A percentile compares a stretch with the other conserved stretches of the same genome.
phyloP scores from a whole-genome alignment of 2,113 vertebrate genomes.

The Columba janthina region DNA sequence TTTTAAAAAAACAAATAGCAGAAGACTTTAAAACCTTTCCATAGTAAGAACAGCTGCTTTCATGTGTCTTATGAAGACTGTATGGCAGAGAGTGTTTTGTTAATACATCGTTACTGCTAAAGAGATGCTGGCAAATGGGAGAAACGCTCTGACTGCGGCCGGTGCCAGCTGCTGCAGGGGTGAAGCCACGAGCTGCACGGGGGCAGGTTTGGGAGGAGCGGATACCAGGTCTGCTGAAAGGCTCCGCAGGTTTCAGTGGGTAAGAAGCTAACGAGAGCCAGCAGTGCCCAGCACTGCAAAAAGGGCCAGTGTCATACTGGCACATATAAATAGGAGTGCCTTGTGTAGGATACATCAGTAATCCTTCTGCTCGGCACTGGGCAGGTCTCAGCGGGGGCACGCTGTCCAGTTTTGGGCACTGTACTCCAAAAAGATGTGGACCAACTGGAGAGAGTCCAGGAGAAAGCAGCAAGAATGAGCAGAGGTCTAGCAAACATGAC shows the following conservation, averaged over 20 bases:
- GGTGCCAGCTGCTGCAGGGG: accelerated
- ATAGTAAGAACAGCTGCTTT: neutral
- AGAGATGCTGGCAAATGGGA: neutral
- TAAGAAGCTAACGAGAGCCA: neutral
- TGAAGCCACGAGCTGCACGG: neutral
- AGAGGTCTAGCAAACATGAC: conserved; percentile 69
- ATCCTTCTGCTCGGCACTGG: neutral
- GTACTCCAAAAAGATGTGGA: neutral
- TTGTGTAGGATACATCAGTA: neutral
- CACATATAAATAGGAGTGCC: neutral
- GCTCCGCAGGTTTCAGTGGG: neutral
- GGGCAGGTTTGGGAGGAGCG: neutral
- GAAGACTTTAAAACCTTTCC: neutral
- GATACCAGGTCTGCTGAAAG: neutral
- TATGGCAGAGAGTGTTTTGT: neutral
- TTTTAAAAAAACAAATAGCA: neutral
- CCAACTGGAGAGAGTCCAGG: conserved; percentile 48
- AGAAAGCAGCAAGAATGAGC: conserved; percentile 53
- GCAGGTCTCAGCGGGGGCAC: neutral
- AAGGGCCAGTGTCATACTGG: neutral
- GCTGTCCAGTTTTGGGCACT: conserved; percentile 31
- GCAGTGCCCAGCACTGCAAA: neutral
- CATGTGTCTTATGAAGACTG: neutral
- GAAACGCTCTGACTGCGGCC: neutral
- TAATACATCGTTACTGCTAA: neutral